Evolutionary conservation across 2,113 vertebrate species (phyloP).

Genomic region (Microcebus tavaratra): DNA sequence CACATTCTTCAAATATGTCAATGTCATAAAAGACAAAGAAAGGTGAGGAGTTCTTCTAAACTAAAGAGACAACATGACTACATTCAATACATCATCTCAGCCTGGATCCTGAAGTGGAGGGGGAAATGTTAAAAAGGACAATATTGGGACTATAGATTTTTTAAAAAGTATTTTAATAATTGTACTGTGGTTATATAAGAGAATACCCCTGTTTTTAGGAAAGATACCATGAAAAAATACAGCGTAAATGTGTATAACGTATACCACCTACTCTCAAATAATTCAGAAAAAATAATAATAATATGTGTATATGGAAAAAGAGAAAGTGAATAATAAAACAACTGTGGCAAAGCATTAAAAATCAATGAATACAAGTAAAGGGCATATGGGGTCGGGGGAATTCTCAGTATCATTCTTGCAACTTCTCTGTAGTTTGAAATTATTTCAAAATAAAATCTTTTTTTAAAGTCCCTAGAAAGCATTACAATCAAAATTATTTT

Average conservation of each 20-base stretch:
- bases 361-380: background rate
- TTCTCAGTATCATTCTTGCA: background rate
- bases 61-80: background rate
- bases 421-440: background rate
- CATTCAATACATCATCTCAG: background rate
- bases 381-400: background rate
- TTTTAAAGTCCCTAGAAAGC: background rate
- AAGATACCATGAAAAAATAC: background rate
- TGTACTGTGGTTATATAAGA: background rate
- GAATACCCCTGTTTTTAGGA: background rate
- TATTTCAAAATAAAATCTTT: constrained; percentile 34
- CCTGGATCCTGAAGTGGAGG: background rate
- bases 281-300: background rate
- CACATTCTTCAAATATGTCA: background rate
- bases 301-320: background rate
- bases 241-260: background rate
- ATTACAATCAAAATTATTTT: constrained; percentile 54
- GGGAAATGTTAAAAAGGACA: background rate
- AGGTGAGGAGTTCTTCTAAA: background rate
- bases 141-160: background rate
- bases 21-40: constrained; percentile 30
- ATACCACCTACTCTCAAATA: background rate
- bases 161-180: background rate
- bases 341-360: constrained; percentile 24
- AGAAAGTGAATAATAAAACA: background rate